These are phyloP conservation scores for Trimorus sp. DNA, from an alignment of 2,888 invertebrate genomes.

Conservation along the genomic window DNA sequence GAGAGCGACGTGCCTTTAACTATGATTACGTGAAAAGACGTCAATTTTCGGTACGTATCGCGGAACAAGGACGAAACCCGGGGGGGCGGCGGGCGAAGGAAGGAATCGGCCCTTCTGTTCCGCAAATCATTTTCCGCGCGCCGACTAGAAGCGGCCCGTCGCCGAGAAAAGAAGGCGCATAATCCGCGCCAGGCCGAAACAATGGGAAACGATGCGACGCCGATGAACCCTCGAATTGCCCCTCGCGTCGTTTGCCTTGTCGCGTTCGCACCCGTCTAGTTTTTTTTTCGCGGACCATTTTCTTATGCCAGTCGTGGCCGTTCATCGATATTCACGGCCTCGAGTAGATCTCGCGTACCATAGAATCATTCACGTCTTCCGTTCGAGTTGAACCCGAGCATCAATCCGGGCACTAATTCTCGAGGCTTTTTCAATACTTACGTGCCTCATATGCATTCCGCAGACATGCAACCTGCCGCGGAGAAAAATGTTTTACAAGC, in stretches of 20 bases:
- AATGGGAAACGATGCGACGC: conserved; percentile 49
- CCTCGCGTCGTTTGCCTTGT: conserved; percentile 23
- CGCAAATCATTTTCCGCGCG: conserved; percentile 45
- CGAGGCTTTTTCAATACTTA: conserved; percentile 53
- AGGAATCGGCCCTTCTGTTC: not conserved
- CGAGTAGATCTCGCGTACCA: conserved; percentile 30
- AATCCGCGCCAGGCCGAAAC: conserved; percentile 48
- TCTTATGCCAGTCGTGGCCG: conserved; percentile 39
- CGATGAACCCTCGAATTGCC: conserved; percentile 51
- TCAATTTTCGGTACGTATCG: conserved; percentile 44
- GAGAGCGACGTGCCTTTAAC: conserved; percentile 51
- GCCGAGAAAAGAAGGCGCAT: conserved; percentile 34
- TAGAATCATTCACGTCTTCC: conserved; percentile 51
- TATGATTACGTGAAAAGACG: conserved; percentile 47
- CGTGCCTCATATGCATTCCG: conserved; percentile 52
- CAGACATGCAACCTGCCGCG: conserved; percentile 48
- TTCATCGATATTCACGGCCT: conserved; percentile 56
- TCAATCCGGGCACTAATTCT: conserved; percentile 54
- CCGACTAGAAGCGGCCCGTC: conserved; percentile 33
- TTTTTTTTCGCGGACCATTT: conserved; percentile 36
- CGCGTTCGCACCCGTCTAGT: conserved; percentile 31
- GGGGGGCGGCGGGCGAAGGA: too few relatives aligned
- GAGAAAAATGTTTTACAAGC: conserved; percentile 53
- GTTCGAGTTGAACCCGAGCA: conserved; percentile 56
- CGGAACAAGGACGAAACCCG: conserved; percentile 28